These are phyloP conservation scores for Phasianus colchicus DNA, from an alignment of 2,113 vertebrate genomes.

Conservation along the genomic window DNA sequence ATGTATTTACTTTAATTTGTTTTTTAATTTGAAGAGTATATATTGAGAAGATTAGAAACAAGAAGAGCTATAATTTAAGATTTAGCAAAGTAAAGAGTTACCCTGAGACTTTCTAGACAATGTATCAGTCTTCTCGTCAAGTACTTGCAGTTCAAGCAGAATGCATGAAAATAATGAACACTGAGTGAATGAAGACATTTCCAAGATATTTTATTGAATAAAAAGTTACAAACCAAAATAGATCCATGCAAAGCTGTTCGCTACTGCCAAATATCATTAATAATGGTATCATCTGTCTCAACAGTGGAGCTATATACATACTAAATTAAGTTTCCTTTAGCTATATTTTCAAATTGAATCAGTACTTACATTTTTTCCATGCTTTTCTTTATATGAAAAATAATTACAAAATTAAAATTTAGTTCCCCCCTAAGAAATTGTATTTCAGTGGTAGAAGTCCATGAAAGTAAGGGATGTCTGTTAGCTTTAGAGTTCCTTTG, in stretches of 20 bases:
- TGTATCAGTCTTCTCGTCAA: slow-evolving; percentile 1
- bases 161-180: slow-evolving; percentile 14
- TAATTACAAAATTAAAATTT: background rate
- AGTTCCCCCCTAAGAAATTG: background rate
- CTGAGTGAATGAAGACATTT: background rate
- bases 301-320: background rate
- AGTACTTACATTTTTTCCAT: background rate
- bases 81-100: background rate
- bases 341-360: background rate
- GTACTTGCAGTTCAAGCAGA: background rate
- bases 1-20: background rate
- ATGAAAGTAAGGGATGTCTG: background rate
- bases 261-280: background rate
- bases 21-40: background rate
- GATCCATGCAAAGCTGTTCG: background rate
- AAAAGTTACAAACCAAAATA: background rate
- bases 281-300: background rate
- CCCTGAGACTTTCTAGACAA: background rate
- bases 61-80: background rate
- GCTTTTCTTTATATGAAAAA: background rate
- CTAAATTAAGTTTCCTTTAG: slow-evolving; percentile 3
- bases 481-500: background rate
- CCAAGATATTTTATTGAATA: slow-evolving; percentile 7
- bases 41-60: background rate
- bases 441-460: background rate